Conservation (phyloP, 2,797 vertebrate genomes). For the Adrianichthys oophorus region DNA sequence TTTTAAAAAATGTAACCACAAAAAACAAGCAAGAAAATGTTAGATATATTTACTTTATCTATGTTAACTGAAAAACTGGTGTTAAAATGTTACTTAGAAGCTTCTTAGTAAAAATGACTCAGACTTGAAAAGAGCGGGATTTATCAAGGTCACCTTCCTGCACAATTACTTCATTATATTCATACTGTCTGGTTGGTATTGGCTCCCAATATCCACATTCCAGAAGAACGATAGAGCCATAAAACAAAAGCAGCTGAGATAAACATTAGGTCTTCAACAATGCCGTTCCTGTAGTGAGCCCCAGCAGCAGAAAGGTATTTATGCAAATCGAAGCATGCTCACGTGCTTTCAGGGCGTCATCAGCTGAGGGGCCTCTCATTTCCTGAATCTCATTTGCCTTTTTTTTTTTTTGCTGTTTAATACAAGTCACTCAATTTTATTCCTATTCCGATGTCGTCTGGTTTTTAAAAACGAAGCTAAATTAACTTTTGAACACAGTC, state of each 20-base stretch:
- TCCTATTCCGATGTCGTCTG: not conserved
- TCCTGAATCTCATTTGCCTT: conserved; percentile 24
- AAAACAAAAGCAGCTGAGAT: conserved; percentile 8
- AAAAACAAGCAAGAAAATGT: not conserved
- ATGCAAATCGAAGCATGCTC: conserved; percentile 34
- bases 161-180: not conserved
- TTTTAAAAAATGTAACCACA: not conserved
- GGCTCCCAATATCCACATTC: not conserved
- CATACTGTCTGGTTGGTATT: not conserved
- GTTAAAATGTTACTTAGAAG: no score
- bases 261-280: not conserved
- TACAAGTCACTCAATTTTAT: conserved; percentile 28
- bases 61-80: no score
- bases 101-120: no score
- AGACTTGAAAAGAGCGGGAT: no score
- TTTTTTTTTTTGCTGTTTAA: conserved; percentile 5
- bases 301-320: conserved; percentile 10
- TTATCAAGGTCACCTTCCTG: no score
- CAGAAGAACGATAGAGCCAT: not conserved
- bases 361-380: conserved; percentile 34
- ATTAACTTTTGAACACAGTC: not conserved
- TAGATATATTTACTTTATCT: not conserved
- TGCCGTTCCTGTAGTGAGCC: conserved; percentile 11
- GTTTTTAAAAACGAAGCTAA: conserved; percentile 9
- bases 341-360: conserved; percentile 11